Conservation (phyloP, 2,888 invertebrate genomes). For the Germaria angustata region DNA sequence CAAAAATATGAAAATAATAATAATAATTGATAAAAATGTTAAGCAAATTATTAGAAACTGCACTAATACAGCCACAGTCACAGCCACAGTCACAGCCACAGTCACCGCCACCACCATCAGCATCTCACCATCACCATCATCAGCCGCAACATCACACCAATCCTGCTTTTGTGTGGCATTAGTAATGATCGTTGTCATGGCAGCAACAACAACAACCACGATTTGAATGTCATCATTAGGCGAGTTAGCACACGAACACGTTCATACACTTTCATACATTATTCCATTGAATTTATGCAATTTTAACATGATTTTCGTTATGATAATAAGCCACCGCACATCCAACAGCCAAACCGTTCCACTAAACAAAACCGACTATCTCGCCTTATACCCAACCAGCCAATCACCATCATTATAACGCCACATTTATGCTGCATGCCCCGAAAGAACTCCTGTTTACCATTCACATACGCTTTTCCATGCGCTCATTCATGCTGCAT, state of each 20-base stretch:
- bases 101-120: not conserved
- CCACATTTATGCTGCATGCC: slow-evolving; percentile 40
- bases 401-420: slow-evolving; percentile 44
- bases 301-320: slow-evolving; percentile 63
- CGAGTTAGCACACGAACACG: slow-evolving; percentile 54
- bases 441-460: slow-evolving; percentile 4
- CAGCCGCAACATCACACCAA: slow-evolving; percentile 25
- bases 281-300: slow-evolving; percentile 53
- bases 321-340: slow-evolving; percentile 48
- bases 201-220: slow-evolving; percentile 44
- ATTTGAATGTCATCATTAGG: slow-evolving; percentile 66
- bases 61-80: slow-evolving; percentile 27
- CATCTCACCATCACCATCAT: slow-evolving; percentile 5
- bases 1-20: slow-evolving; percentile 50
- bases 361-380: not conserved
- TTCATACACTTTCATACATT: slow-evolving; percentile 20
- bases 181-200: slow-evolving; percentile 34
- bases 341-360: not conserved
- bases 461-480: not conserved
- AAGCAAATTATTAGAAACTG: slow-evolving; percentile 69
- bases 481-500: slow-evolving; percentile 18
- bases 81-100: too few relatives aligned
- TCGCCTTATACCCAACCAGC: not conserved
- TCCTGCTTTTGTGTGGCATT: not conserved
- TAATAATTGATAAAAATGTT: slow-evolving; percentile 68